Conservation (phyloP, 2,797 vertebrate genomes). For the Atherinosoma microstoma region DNA sequence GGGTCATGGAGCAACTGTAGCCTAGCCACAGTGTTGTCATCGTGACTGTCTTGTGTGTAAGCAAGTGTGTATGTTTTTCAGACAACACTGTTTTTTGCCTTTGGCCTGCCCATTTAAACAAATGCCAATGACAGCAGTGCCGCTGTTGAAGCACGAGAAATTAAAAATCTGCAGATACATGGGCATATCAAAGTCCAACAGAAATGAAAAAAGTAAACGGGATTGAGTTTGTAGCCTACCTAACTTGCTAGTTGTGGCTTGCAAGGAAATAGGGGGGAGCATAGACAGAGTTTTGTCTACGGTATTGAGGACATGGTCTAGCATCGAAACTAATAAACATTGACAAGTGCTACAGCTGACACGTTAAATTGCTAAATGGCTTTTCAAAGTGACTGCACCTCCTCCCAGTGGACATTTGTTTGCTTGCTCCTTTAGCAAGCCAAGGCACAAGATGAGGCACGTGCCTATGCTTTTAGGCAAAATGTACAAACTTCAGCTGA, state of each 20-base stretch:
- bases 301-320: constrained; percentile 28
- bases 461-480: constrained; percentile 27
- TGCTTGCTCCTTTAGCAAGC: constrained; percentile 19
- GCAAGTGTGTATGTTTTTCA: constrained; percentile 13
- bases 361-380: constrained; percentile 37
- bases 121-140: constrained; percentile 18
- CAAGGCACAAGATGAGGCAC: constrained; percentile 5
- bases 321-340: constrained; percentile 46
- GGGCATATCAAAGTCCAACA: not conserved
- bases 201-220: constrained; percentile 4
- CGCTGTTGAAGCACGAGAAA: not conserved
- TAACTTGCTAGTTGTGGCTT: constrained; percentile 1
- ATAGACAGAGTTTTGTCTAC: constrained; percentile 19
- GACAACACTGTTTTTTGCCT: constrained; percentile 11
- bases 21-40: not conserved
- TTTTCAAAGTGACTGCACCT: constrained; percentile 40
- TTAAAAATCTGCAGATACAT: constrained; percentile 9
- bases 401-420: constrained; percentile 12
- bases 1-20: constrained; percentile 35
- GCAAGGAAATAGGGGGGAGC: not conserved
- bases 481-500: constrained; percentile 26
- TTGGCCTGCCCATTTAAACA: constrained; percentile 10
- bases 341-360: constrained; percentile 43
- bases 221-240: not conserved
- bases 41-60: constrained; percentile 4